Conservation (phyloP, 2,888 invertebrate species). For the Tetheella fluctuosa region DNA sequence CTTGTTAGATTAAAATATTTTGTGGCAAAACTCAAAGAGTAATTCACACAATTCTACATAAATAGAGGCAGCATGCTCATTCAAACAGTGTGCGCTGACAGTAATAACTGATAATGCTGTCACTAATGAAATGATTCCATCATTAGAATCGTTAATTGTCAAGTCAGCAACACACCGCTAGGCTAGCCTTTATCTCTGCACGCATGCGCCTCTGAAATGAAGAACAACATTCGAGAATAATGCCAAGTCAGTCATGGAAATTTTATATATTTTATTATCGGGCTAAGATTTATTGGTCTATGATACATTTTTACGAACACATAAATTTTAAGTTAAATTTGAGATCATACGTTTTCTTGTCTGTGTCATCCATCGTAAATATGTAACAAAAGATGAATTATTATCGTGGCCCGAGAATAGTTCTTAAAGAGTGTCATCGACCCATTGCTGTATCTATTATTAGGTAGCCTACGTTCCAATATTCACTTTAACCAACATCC, state of each 20-base stretch:
- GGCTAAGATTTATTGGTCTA: slow-evolving; percentile 45
- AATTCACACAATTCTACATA: slow-evolving; percentile 27
- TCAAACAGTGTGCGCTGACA: slow-evolving; percentile 81
- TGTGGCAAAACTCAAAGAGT: slow-evolving; percentile 10
- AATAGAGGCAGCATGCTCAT: slow-evolving; percentile 81
- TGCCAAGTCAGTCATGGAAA: slow-evolving; percentile 84
- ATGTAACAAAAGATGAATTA: slow-evolving; percentile 40
- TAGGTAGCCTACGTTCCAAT: slow-evolving; percentile 67
- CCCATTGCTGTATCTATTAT: slow-evolving; percentile 68
- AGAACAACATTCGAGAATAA: slow-evolving; percentile 81
- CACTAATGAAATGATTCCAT: slow-evolving; percentile 49
- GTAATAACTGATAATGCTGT: slow-evolving; percentile 48
- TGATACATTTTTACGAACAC: slow-evolving; percentile 17
- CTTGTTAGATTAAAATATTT: background rate
- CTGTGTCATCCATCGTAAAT: slow-evolving; percentile 18
- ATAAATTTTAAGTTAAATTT: background rate
- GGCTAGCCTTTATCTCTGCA: slow-evolving; percentile 80
- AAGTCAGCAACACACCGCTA: slow-evolving; percentile 81
- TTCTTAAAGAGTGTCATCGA: slow-evolving; percentile 57
- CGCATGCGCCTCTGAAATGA: slow-evolving; percentile 84
- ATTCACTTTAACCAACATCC: slow-evolving; percentile 56
- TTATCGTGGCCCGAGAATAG: slow-evolving; percentile 66
- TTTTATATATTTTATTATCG: slow-evolving; percentile 65
- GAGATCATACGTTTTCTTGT: too few relatives aligned
- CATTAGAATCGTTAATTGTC: slow-evolving; percentile 48